Base-by-base conservation (phyloP, 2,888 invertebrate species). In the Thera britannica region DNA sequence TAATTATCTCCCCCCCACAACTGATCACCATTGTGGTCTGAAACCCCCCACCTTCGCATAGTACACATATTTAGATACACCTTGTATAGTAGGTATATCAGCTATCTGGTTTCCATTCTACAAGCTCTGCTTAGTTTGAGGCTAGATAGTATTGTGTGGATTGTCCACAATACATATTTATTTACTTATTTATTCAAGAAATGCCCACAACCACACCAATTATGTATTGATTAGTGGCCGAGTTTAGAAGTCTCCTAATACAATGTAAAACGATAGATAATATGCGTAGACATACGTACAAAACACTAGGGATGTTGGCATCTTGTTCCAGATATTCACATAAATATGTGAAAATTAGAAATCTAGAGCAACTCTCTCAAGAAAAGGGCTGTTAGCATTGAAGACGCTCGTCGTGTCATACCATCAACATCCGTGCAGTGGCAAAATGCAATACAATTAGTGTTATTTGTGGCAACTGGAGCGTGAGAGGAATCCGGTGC, bases 401-500 rank as follows among this genome's bases (percentile, higher is more conserved):
- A 71, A 73, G 72, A 74, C 65, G 68, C 65, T 66, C 67, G 71
- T 80, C 75, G 77, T 75, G 78, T 76, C 77, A 77, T 68, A 75
- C 71, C 74, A 72, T 78, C 78, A 73, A 84, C 83, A 87, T 85
- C 83, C 83, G 83, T 76, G 80, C 82, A 80, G 78, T 81, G 79
- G 79, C 79, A 87, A 88, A 89, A 89, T 85, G 87, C 85, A 90
- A 87, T 79, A 92, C 86, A 90, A 92, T 91, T 88, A 88, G 85
- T 87, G 87, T 84, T 88, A 86, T 92, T 90, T 85, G 87, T 82
- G 85, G 83, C 87, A 93, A 93, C 85, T 92, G 88, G 93, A 92
- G 92, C 93, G 92, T 93, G 92, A 90, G 92, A 92, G 87, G 91
- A 89, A 90, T 91, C 87, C 86, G 83, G 85, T 76, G 84, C 82